These are phyloP conservation scores for Drosophila vallismaia DNA, from an alignment of 2,888 invertebrate species.

Conservation along the genomic window DNA sequence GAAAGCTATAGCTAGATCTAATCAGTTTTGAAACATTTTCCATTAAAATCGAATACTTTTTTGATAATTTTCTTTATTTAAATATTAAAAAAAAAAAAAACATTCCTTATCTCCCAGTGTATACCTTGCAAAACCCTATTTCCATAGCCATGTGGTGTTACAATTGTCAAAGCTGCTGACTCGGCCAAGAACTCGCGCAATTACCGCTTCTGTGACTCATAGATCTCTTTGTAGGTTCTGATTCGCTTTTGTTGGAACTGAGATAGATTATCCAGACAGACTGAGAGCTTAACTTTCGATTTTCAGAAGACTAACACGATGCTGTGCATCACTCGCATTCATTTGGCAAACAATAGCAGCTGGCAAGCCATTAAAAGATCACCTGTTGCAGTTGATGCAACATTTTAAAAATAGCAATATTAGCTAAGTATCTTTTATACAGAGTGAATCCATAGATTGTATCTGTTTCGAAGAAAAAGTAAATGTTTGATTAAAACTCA, in stretches of 20 bases:
- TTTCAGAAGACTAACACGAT: conserved; percentile 46
- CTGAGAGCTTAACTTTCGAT: conserved; percentile 39
- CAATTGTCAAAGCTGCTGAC: conserved; percentile 60
- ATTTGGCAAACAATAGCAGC: conserved; percentile 24
- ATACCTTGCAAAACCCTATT: conserved; percentile 59
- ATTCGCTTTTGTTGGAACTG: conserved; percentile 10
- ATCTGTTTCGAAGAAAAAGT: conserved; percentile 4
- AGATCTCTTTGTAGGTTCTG: conserved; percentile 4
- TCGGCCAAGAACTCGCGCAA: conserved; percentile 38
- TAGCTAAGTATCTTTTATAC: conserved; percentile 5
- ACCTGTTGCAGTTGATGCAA: conserved; percentile 49
- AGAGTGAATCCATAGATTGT: conserved; percentile 12
- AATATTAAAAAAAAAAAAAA: too few species aligned
- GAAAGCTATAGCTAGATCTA: too few species aligned
- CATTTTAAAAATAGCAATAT: conserved; percentile 54
- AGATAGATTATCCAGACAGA: conserved; percentile 1
- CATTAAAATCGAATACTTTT: conserved; percentile 20
- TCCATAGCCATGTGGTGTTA: conserved; percentile 38
- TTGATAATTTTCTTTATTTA: too few species aligned
- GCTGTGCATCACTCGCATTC: conserved; percentile 32
- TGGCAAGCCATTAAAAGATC: conserved; percentile 24
- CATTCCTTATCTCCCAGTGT: conserved; percentile 2
- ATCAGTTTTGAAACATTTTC: too few species aligned
- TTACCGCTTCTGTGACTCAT: conserved; percentile 54
- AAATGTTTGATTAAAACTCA: conserved; percentile 8